These are phyloP conservation scores for Platygyra sinensis DNA, from an alignment of 64 coral and sea anemone species.

Conservation along the genomic window DNA sequence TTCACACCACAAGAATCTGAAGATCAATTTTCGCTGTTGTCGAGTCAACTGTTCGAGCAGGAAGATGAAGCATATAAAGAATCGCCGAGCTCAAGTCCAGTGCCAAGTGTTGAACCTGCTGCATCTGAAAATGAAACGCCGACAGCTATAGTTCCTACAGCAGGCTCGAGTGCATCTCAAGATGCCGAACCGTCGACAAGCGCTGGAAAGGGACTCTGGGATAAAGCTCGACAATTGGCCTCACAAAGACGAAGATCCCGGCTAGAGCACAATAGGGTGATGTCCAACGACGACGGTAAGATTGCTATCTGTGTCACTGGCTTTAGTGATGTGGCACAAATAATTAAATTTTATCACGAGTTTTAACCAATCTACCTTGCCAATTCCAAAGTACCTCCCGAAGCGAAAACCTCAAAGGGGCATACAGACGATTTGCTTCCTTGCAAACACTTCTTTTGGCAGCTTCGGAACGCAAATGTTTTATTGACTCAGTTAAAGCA, in stretches of 20 bases:
- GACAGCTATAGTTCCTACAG: background rate
- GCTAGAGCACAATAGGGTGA: background rate
- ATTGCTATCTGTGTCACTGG: background rate
- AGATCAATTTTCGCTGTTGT: background rate
- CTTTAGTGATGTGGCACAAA: background rate
- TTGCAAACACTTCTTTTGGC: too few species aligned
- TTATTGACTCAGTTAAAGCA: too few species aligned
- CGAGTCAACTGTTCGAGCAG: background rate
- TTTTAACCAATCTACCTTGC: too few species aligned
- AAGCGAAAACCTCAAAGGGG: too few species aligned
- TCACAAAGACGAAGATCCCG: conserved; percentile 12
- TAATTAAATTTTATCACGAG: too few species aligned
- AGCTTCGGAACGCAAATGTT: too few species aligned
- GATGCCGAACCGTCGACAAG: background rate
- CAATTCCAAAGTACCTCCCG: too few species aligned
- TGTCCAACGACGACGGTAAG: background rate
- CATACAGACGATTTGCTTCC: too few species aligned
- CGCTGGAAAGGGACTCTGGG: background rate
- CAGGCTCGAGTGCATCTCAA: background rate
- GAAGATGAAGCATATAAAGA: background rate
- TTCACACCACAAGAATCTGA: background rate
- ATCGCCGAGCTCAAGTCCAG: background rate
- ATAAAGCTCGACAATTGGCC: background rate
- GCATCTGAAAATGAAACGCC: background rate
- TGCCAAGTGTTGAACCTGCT: background rate